Evolutionary conservation across 2,888 invertebrate genomes (phyloP), one percentile per base, ranked within the genome.

Genomic region (Agapostemon virescens): DNA sequence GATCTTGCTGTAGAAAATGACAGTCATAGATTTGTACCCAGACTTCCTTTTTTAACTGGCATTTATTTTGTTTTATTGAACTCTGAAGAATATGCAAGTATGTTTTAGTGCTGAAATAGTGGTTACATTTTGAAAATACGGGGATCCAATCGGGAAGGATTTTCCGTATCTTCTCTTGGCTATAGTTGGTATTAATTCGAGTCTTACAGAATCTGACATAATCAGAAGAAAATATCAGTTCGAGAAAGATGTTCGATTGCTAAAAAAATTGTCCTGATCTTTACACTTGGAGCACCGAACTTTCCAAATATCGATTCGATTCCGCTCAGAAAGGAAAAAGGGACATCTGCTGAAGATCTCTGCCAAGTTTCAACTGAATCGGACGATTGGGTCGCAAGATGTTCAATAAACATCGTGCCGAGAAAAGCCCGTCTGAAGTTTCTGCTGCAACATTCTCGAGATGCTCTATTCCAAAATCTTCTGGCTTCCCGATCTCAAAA

Each of bases 271-370:
- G 15, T 30, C 1, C 6, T 15, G 26, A 55, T 26, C 17, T 55
- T 55, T 17, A 26, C 15, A 30, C 55, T 26, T 17, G 55, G 6
- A 55, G 15, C 26, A 15, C 15, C 55, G 3, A 55, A 55, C 55
- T 55, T 55, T 26, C 55, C 55, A 55, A 55, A 55, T 55, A 55
- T 26, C 55, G 55, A 55, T 55, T 55, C 26, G 17, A 55, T 17
- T 26, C 7, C 6, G 7, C 26, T 23, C 55, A 7, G 26, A 55
- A 55, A 17, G 26, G 55, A 55, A 30, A 45, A 26, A 55, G 17
- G 17, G 26, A 17, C 26, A 26, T 55, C 17, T 17, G 26, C 26
- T 7, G 55, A 55, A 26, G 55, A 55, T 30, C 26, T 26, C 17
- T 55, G 26, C 55, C 55, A 55, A 26, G 55, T 55, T 55, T 11